Conservation (phyloP, 2,888 invertebrate species). For the Anarsia innoxiella region DNA sequence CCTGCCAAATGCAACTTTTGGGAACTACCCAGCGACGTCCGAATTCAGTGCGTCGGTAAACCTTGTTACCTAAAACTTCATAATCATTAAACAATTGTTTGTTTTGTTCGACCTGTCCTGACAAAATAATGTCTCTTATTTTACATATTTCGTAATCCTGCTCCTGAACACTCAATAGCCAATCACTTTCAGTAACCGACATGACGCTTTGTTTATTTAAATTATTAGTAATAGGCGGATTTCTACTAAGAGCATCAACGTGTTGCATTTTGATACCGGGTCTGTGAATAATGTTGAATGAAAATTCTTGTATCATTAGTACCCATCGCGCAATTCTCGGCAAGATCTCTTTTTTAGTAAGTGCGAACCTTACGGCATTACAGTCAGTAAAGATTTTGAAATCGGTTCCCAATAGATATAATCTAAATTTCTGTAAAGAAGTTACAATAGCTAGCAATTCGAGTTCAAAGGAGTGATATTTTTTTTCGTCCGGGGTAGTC, state of each 20-base stretch:
- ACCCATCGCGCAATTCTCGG: constrained; percentile 18
- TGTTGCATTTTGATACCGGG: constrained; percentile 1
- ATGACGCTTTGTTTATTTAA: not conserved
- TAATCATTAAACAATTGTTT: constrained; percentile 18
- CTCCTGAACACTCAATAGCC: not conserved
- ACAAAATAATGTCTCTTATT: constrained; percentile 29
- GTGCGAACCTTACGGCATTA: constrained; percentile 17
- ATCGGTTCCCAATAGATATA: constrained; percentile 25
- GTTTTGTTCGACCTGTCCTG: constrained; percentile 11
- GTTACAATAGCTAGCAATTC: constrained; percentile 37
- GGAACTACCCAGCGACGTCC: constrained; percentile 23
- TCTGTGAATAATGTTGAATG: constrained; percentile 9
- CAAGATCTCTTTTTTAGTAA: constrained; percentile 24
- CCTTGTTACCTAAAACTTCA: constrained; percentile 17
- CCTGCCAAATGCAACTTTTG: constrained; percentile 20
- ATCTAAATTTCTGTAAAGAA: constrained; percentile 26
- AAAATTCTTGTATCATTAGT: not conserved
- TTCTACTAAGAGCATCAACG: not conserved
- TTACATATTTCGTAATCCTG: not conserved
- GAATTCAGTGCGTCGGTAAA: constrained; percentile 15
- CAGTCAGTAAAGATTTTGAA: constrained; percentile 23
- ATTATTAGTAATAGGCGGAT: not conserved
- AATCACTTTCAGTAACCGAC: not conserved
- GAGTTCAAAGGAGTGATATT: constrained; percentile 36
- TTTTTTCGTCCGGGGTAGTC: constrained; percentile 31